These are phyloP conservation scores for Rhizoglyphus robini DNA, from an alignment of 1,140 invertebrate species.

Conservation along the genomic window DNA sequence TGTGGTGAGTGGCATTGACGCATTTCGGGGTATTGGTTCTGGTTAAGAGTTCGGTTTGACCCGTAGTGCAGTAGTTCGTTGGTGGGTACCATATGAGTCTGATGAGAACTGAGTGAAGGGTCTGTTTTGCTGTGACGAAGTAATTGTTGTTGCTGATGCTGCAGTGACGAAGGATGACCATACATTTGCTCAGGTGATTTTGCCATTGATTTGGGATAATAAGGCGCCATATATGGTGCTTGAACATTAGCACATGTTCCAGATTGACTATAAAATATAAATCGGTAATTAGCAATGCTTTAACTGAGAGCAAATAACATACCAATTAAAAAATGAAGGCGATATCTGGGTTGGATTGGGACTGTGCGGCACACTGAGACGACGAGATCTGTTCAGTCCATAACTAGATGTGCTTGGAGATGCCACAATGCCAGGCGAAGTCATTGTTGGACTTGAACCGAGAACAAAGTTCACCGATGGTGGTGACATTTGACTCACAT, in stretches of 20 bases:
- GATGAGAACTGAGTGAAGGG: constrained; percentile 3
- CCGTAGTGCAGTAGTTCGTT: neutral
- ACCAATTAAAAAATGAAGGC: constrained; percentile 14
- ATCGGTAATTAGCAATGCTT: neutral
- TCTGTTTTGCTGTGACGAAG: constrained; percentile 17
- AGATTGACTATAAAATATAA: constrained; percentile 5
- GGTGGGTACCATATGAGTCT: too few species aligned
- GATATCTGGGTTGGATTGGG: neutral
- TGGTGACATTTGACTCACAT: constrained; percentile 24
- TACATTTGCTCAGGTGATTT: neutral
- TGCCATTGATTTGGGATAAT: neutral
- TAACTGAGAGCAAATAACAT: neutral
- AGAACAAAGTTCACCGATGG: constrained; percentile 22
- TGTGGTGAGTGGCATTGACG: neutral
- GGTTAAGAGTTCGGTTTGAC: neutral
- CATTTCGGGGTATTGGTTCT: neutral
- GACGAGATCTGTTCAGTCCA: constrained; percentile 4
- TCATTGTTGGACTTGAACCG: constrained; percentile 18
- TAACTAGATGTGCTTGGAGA: neutral
- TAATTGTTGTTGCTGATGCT: neutral
- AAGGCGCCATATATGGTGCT: neutral
- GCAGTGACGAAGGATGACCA: neutral
- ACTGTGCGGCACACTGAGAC: constrained; percentile 14
- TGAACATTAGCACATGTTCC: neutral
- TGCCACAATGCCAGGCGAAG: neutral